Evolutionary conservation across 2,797 vertebrate genomes (phyloP), one percentile per base, ranked within the genome.

Genomic region (Sebastes jordani): DNA sequence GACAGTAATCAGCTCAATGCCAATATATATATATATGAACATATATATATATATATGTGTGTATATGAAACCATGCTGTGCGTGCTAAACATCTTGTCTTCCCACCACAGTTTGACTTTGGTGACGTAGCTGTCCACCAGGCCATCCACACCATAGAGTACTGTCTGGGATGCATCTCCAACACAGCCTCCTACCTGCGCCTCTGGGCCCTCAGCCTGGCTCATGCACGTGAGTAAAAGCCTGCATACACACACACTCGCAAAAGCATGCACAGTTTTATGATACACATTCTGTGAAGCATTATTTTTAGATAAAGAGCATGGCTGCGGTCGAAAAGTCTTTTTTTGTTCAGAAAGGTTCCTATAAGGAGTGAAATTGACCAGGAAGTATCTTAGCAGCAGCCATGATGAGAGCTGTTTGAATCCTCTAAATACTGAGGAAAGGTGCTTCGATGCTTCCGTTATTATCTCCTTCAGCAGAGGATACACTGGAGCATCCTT

Each of bases 131-230:
- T 54, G 96, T 99, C 29, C 95, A 98, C 92, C 98, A 99, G 94
- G 97, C 98, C 71, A 99, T 99, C 92, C 98, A 99, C 91, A 99
- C 98, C 88, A 99, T 99, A 2, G 98, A 99, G 77, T 99, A 97
- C 90, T 99, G 98, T 92, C 93, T 99, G 92, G 98, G 98, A 38
- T 99, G 98, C 91, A 96, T 98, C 85, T 95, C 93, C 55, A 95
- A 95, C 91, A 95, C 95, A 0, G 93, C 93, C 11, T 95, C 93
- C 36, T 95, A 95, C 76, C 90, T 94, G 71, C 93, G 93, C 54
- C 92, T 94, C 11, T 93, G 94, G 94, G 93, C 92, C 63, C 91
- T 92, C 65, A 93, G 93, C 52, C 82, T 94, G 66, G 94, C 93
- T 65, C 94, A 95, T 61, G 94, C 94, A 88, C 94, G 93, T 95